Evolutionary conservation across 2,888 invertebrate genomes (phyloP).

Genomic region (Minunthozetes semirufus): DNA sequence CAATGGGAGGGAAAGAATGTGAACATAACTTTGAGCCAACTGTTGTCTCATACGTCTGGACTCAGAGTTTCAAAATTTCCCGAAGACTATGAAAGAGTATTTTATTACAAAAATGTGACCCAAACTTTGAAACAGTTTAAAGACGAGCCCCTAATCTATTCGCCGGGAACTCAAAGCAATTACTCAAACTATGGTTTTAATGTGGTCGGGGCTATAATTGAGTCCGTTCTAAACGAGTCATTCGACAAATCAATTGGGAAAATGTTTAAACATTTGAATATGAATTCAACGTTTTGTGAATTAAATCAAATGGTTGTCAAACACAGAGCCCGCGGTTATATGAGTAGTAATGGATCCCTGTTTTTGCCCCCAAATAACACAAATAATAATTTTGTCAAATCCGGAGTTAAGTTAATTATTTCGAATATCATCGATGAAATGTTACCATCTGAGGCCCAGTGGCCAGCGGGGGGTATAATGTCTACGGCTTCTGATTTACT

Average conservation of each 20-base stretch:
- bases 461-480: slow-evolving; percentile 12
- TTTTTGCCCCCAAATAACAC: too few relatives aligned
- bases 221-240: not conserved
- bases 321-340: not conserved
- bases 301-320: not conserved
- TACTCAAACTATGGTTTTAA: not conserved
- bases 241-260: not conserved
- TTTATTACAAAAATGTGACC: slow-evolving; percentile 43
- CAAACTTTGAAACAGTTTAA: slow-evolving; percentile 50
- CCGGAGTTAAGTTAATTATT: not conserved
- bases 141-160: not conserved
- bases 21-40: slow-evolving; percentile 17
- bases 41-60: slow-evolving; percentile 22
- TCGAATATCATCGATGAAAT: not conserved
- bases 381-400: too few relatives aligned
- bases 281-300: slow-evolving; percentile 49
- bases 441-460: not conserved
- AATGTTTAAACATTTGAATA: slow-evolving; percentile 37
- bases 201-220: not conserved
- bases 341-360: not conserved
- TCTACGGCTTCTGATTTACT: slow-evolving; percentile 27
- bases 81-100: not conserved
- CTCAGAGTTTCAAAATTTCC: not conserved
- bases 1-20: slow-evolving; percentile 47
- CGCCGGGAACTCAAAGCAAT: not conserved